A percentile compares a stretch with the other conserved stretches of the same genome.
phyloP scores from a whole-genome alignment of 2,888 invertebrate species.

The Orthosia gracilis region DNA sequence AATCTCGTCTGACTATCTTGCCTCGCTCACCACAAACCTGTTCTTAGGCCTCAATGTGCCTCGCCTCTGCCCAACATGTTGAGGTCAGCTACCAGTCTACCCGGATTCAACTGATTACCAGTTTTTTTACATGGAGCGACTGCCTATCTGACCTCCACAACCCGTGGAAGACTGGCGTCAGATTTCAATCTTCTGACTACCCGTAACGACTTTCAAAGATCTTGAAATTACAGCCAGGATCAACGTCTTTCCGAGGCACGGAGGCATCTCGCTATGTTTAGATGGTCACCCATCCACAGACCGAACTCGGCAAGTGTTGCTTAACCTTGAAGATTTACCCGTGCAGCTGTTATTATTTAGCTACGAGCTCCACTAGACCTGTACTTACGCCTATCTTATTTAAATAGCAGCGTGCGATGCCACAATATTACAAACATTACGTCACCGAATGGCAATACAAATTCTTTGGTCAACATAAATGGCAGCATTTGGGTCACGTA shows the following conservation, averaged over 20 bases:
- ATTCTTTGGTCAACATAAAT: neutral
- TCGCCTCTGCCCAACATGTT: no score
- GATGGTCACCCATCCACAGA: no score
- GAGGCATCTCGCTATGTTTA: no score
- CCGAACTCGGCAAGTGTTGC: neutral
- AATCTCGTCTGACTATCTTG: no score
- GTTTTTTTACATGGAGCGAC: no score
- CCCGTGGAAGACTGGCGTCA: no score
- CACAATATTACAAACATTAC: constrained; percentile 1
- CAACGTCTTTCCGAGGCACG: neutral
- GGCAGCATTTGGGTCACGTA: constrained; percentile 15
- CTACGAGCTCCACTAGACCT: neutral
- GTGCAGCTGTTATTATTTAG: neutral
- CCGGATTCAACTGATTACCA: no score
- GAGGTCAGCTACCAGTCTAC: no score
- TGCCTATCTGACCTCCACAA: no score
- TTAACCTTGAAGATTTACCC: neutral
- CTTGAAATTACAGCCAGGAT: neutral
- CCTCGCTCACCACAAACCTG: no score
- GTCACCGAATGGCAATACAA: neutral
- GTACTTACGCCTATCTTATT: no score
- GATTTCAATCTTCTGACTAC: neutral
- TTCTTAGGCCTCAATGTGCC: no score
- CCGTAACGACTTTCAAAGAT: neutral
- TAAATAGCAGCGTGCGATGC: neutral